Evolutionary conservation across 2,113 vertebrate species (phyloP), one percentile per base, ranked within the genome.

Genomic region (Equus przewalskii): DNA sequence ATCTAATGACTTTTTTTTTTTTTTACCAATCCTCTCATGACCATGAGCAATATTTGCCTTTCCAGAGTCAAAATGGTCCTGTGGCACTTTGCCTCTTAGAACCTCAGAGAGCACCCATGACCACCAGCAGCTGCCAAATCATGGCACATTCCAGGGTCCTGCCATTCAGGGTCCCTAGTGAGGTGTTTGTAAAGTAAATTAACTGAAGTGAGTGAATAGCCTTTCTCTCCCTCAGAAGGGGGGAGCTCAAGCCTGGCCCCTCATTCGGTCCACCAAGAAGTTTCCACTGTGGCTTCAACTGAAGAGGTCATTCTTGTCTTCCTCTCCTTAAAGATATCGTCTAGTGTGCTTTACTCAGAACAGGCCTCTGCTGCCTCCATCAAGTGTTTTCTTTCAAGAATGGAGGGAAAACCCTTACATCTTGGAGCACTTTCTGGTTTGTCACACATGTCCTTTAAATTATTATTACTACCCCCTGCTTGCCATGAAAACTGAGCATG

Each of bases 131-230:
- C 21, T 87, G 76, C 64, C 76, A 56, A 30, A 56, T 6, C 3
- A 4, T 15, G 79, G 51, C 44, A 12, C 0, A 2, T 13, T 12
- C 36, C 19, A n/a, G 15, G 16, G 36, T 22, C 46, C 56, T n/a
- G 6, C 1, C 22, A 30, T 3, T 12, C 33, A 28, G 14, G 6
- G 11, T 26, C 49, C 73, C 33, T 3, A 16, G 0, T 9, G 62
- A 26, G 30, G 36, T 3, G 11, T 76, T 22, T 41, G 24, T 62
- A 64, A 56, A 89, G 56, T 33, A 41, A 60, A 78, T 84, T 62
- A 67, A 64, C 15, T 49, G 56, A 16, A 9, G 7, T n/a, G 28
- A 46, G n/a, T 6, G 46, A 30, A 65, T 41, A 51, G 89, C 36
- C 28, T 49, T 21, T 41, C 70, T 65, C 33, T 58, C 18, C 28